Evolutionary conservation across 2,113 vertebrate genomes (phyloP), one percentile per base, ranked within the genome.

Genomic region (Neodon shergylaensis): DNA sequence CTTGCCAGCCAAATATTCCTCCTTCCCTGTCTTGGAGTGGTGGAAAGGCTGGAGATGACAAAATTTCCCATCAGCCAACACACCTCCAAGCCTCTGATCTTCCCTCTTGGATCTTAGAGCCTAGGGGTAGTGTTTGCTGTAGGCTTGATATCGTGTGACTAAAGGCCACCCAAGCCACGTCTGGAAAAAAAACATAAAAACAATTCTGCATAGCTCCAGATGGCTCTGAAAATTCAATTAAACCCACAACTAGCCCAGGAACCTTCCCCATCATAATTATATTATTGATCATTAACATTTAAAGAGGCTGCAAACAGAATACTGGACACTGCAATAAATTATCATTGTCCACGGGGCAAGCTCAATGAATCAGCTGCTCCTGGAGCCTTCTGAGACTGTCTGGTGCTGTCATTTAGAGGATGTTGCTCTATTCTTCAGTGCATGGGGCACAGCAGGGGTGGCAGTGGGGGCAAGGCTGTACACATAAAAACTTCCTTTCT

Each of bases 231-330:
- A 98, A 98, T 98, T 96, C 93, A 98, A 97, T 98, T 98, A 98
- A 98, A 98, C 81, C 93, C 95, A 97, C 94, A 98, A 94, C 91
- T 98, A 92, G 96, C 95, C 97, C 94, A 98, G 98, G 98, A 98
- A 98, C 98, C 98, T 97, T 98, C 97, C 81, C 94, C 91, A 94
- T 95, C 86, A 94, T 98, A 98, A 98, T 97, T 95, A 14, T 90
- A 97, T 98, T 98, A 98, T 96, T 98, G 98, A 98, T 98, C 98
- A 98, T 98, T 98, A 98, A 98, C 98, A 97, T 98, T 97, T 93
- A 97, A 98, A 98, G 97, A 98, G 97, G 95, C 78, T 98, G 79
- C 52, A 96, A 98, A 97, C 93, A 97, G 96, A 98, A 97, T 97
- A 93, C 72, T 97, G 86, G 66, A 44, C 89, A 84, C 21, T 93